Conservation (phyloP, 2,113 vertebrate genomes). For the Strix aluco region DNA sequence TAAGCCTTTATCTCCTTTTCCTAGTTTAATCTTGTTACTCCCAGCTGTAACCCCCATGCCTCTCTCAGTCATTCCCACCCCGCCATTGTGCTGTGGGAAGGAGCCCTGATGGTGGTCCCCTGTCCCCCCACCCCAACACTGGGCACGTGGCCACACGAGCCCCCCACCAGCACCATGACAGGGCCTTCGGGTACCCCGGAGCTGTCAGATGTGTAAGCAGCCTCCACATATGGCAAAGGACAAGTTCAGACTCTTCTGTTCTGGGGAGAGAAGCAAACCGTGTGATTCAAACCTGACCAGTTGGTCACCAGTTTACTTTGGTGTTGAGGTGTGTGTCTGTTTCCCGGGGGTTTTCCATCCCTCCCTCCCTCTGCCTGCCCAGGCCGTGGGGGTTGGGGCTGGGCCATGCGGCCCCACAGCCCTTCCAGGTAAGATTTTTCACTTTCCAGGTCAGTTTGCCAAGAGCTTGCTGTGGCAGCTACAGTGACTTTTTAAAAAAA, state of each 20-base stretch:
- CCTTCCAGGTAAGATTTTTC: not conserved
- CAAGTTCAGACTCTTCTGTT: not conserved
- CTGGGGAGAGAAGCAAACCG: not conserved
- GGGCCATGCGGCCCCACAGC: not conserved
- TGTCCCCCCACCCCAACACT: rapidly evolving
- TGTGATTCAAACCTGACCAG: slow-evolving; percentile 3
- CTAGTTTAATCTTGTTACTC: not conserved
- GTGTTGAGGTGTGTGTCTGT: not conserved
- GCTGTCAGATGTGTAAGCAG: not conserved
- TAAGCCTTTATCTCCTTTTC: slow-evolving; percentile 35
- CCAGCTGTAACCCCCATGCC: not conserved
- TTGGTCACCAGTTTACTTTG: not conserved
- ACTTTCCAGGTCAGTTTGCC: not conserved
- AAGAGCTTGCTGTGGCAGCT: not conserved
- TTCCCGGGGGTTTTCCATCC: not conserved
- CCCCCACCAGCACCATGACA: not conserved
- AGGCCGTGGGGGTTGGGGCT: not conserved
- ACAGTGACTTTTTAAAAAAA: not conserved
- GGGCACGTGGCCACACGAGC: rapidly evolving
- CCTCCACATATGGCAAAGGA: not conserved
- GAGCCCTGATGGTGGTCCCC: not conserved
- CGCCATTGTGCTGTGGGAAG: rapidly evolving
- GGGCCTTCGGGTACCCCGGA: not conserved
- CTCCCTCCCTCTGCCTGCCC: not conserved
- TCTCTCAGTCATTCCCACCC: not conserved